These are phyloP conservation scores for Formica selysi DNA, from an alignment of 1,140 invertebrate species.

Conservation along the genomic window DNA sequence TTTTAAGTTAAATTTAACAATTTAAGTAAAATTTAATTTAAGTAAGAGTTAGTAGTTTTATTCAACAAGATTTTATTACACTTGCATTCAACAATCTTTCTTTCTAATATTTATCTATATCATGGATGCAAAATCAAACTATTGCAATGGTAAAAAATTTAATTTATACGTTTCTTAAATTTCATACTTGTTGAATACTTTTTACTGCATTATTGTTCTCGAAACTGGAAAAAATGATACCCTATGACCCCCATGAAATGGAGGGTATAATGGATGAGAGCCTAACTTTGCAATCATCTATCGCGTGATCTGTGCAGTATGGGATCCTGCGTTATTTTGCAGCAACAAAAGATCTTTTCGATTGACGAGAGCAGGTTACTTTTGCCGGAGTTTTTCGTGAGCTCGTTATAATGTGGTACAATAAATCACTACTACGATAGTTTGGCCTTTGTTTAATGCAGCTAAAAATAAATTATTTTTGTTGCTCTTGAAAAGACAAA, in stretches of 20 bases:
- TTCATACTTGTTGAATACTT: slow-evolving; percentile 10
- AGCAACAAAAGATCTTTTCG: slow-evolving; percentile 19
- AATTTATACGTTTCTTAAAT: not conserved
- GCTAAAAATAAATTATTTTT: slow-evolving; percentile 16
- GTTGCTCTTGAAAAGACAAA: not conserved
- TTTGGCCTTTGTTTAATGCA: not conserved
- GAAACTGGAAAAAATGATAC: not conserved
- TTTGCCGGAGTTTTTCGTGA: slow-evolving; percentile 26
- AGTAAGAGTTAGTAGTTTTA: not conserved
- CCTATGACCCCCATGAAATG: not conserved
- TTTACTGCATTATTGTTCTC: slow-evolving; percentile 4
- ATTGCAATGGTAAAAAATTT: not conserved
- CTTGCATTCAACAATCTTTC: not conserved
- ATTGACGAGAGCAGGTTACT: slow-evolving; percentile 29
- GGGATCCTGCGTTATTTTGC: not conserved
- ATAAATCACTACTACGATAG: slow-evolving; percentile 10
- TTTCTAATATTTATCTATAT: not conserved
- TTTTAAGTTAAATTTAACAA: not conserved
- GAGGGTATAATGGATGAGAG: slow-evolving; percentile 16
- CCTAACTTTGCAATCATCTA: slow-evolving; percentile 39
- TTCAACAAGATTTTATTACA: not conserved
- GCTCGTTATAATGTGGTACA: slow-evolving; percentile 6
- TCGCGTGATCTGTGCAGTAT: slow-evolving; percentile 21
- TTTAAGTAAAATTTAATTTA: not conserved
- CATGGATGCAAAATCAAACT: not conserved